These are phyloP conservation scores for Leguminivora glycinivorella DNA, from an alignment of 1,140 invertebrate genomes.

Conservation along the genomic window DNA sequence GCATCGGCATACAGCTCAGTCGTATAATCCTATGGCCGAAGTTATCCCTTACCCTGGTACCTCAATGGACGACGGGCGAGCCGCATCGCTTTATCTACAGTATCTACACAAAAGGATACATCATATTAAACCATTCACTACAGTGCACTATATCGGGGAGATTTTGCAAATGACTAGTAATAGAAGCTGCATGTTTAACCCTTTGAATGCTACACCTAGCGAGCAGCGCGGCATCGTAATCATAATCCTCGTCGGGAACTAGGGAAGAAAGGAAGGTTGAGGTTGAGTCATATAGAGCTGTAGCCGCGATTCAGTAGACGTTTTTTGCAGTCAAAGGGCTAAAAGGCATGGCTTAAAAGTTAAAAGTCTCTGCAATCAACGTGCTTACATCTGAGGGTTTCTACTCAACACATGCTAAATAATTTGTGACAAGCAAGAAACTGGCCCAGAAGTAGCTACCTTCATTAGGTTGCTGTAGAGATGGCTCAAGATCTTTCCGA, in stretches of 20 bases:
- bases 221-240: too few species aligned
- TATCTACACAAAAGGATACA: conserved; percentile 17
- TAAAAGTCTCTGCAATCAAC: too few species aligned
- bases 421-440: background rate
- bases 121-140: conserved; percentile 2
- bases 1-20: background rate
- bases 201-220: too few species aligned
- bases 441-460: background rate
- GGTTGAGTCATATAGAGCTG: too few species aligned
- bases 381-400: background rate
- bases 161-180: too few species aligned
- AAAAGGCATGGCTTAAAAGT: too few species aligned
- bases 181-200: too few species aligned
- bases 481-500: background rate
- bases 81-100: conserved; percentile 18
- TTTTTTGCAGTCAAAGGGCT: too few species aligned
- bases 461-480: background rate
- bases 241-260: too few species aligned
- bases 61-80: conserved; percentile 2
- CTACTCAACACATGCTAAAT: background rate
- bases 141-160: background rate
- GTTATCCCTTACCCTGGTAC: background rate
- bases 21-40: background rate
- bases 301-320: too few species aligned
- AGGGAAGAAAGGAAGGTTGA: too few species aligned